Conservation (phyloP, 2,113 vertebrate species). For the Lagopus muta region DNA sequence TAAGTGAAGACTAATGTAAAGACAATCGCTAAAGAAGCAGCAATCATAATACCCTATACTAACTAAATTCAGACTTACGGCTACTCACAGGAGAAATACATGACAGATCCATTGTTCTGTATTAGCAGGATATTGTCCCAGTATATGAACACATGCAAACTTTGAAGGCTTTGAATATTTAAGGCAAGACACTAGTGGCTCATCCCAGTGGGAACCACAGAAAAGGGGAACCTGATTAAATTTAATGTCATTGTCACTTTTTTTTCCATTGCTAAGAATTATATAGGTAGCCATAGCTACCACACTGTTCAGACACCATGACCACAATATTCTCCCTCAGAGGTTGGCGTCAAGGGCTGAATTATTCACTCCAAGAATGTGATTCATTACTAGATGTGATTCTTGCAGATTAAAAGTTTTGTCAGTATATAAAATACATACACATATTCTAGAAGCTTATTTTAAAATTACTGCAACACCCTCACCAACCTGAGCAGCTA, state of each 20-base stretch:
- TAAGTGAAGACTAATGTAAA: constrained; percentile 75
- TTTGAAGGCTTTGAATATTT: constrained; percentile 86
- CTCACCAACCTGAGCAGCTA: constrained; percentile 5
- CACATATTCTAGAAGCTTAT: constrained; percentile 27
- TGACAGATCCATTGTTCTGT: constrained; percentile 87
- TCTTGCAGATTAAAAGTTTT: constrained; percentile 78
- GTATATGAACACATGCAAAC: constrained; percentile 84
- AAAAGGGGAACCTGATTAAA: constrained; percentile 98
- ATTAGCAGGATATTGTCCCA: constrained; percentile 85
- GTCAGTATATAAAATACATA: constrained; percentile 69
- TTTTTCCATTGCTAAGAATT: constrained; percentile 91
- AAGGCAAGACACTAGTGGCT: constrained; percentile 86
- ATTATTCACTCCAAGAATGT: constrained; percentile 86
- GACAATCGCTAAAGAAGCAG: constrained; percentile 70
- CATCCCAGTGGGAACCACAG: constrained; percentile 91
- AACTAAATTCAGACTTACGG: constrained; percentile 75
- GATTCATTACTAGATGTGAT: constrained; percentile 81
- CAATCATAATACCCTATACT: constrained; percentile 75
- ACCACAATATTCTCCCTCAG: constrained; percentile 89
- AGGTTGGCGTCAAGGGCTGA: constrained; percentile 83
- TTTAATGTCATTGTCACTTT: constrained; percentile 97
- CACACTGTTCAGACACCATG: constrained; percentile 91
- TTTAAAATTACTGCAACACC: background rate
- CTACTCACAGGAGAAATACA: constrained; percentile 80
- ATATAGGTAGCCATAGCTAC: constrained; percentile 97